Evolutionary conservation across 2,888 invertebrate genomes (phyloP).

Genomic region (Silvanus unidentatus): DNA sequence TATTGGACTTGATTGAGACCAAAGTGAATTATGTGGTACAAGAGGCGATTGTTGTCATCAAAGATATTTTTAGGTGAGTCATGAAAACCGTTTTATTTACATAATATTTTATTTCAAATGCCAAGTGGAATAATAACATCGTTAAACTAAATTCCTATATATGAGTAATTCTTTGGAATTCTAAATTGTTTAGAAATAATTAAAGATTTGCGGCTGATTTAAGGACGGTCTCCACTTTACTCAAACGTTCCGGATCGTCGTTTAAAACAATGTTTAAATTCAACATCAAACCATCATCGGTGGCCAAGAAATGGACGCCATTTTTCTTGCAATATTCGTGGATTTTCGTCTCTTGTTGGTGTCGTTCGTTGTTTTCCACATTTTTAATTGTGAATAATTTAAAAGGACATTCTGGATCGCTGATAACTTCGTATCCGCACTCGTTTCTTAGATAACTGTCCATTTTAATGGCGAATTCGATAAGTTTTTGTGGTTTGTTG

Average conservation of each 20-base stretch:
- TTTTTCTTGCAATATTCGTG: conserved; percentile 30
- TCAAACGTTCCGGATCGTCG: conserved; percentile 14
- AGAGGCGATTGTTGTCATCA: conserved; percentile 99
- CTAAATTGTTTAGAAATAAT: no score
- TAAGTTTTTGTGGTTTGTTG: conserved; percentile 57
- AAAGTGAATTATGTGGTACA: conserved; percentile 99
- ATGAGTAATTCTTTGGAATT: no score
- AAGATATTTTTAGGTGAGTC: conserved; percentile 81
- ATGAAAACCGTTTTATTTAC: conserved; percentile 1
- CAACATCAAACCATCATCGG: conserved; percentile 31
- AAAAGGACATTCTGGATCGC: conserved; percentile 34
- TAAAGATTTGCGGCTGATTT: conserved; percentile 23
- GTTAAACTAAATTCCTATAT: not conserved
- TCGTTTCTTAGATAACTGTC: conserved; percentile 28
- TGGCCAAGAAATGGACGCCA: conserved; percentile 31
- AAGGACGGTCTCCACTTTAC: conserved; percentile 27
- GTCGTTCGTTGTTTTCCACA: conserved; percentile 12
- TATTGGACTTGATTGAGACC: conserved; percentile 96
- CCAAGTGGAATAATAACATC: not conserved
- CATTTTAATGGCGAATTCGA: conserved; percentile 26
- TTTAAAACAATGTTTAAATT: conserved; percentile 33
- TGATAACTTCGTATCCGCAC: conserved; percentile 29
- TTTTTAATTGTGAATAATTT: conserved; percentile 32
- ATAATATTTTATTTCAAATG: not conserved
- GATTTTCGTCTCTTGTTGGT: conserved; percentile 23